Evolutionary conservation across 2,113 vertebrate species (phyloP).

Genomic region (Craseonycteris thonglongyai): DNA sequence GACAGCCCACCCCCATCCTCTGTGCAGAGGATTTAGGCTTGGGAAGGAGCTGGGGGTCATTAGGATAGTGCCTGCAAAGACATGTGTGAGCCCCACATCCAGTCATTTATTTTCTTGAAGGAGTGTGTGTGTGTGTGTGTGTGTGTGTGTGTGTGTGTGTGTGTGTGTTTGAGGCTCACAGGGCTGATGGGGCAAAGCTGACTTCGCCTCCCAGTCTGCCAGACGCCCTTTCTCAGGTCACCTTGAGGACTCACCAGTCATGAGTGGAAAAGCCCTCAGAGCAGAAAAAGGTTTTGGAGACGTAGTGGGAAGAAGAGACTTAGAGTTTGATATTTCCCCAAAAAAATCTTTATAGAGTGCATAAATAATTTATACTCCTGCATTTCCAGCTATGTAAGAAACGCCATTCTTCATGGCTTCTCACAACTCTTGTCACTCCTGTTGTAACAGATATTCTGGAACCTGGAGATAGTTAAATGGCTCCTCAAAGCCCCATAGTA

Average conservation of each 20-base stretch:
- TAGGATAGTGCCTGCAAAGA: conserved; percentile 30
- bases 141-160: not conserved
- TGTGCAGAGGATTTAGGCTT: not conserved
- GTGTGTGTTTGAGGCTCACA: not conserved
- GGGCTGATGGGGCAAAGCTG: not conserved
- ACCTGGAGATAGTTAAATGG: not conserved
- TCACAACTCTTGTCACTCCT: not conserved
- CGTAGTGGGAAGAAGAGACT: not conserved
- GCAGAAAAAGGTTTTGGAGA: not conserved
- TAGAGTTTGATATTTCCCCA: not conserved
- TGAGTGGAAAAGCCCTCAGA: conserved; percentile 12
- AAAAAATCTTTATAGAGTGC: not conserved
- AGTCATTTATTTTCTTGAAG: conserved; percentile 38
- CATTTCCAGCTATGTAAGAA: not conserved
- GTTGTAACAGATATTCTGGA: not conserved
- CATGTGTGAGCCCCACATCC: not conserved
- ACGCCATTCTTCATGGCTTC: not conserved
- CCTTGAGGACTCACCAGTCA: conserved; percentile 55
- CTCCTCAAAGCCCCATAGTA: not conserved
- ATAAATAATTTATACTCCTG: not conserved
- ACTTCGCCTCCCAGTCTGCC: not conserved
- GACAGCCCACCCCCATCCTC: not conserved
- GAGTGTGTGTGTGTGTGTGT: not conserved
- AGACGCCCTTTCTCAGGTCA: conserved; percentile 63
- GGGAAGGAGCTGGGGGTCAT: conserved; percentile 40